Percentiles rank a stretch among this genome's conserved stretches.
Evolutionary conservation across 2,888 invertebrate species (phyloP).

Genomic region (Agrypnus murinus): DNA sequence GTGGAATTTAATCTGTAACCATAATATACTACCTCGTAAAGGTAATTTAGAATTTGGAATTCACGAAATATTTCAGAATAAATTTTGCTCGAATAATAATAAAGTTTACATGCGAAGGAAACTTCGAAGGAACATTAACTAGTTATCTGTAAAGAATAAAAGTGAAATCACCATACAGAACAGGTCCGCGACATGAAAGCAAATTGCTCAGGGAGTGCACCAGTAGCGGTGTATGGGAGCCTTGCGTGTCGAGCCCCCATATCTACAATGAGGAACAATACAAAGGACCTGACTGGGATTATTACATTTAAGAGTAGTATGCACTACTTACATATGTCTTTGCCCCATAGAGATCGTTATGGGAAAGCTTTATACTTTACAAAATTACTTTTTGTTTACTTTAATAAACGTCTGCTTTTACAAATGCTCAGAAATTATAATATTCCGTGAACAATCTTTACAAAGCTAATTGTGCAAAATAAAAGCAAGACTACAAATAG

Average conservation of each 20-base stretch:
- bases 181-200: conserved; percentile 54
- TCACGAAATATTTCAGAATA: conserved; percentile 32
- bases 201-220: conserved; percentile 52
- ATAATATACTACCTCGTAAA: conserved; percentile 37
- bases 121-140: conserved; percentile 24
- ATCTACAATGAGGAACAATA: conserved; percentile 62
- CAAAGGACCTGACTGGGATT: conserved; percentile 67
- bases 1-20: conserved; percentile 41
- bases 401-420: background rate
- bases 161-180: conserved; percentile 51
- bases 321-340: conserved; percentile 49
- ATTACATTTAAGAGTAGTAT: conserved; percentile 66
- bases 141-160: conserved; percentile 48
- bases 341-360: conserved; percentile 39
- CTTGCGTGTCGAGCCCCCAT: conserved; percentile 64
- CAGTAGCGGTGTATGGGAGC: conserved; percentile 42
- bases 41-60: conserved; percentile 39
- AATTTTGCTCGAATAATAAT: conserved; percentile 26
- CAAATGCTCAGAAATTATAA: too few relatives aligned
- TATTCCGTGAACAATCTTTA: too few relatives aligned
- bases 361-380: conserved; percentile 32
- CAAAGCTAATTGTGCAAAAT: too few relatives aligned
- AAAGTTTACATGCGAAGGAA: conserved; percentile 32
- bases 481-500: too few relatives aligned
- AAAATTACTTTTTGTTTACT: conserved; percentile 30